Evolutionary conservation across 2,888 invertebrate genomes (phyloP), one percentile per base, ranked within the genome.

Genomic region (Synergus japonicus): DNA sequence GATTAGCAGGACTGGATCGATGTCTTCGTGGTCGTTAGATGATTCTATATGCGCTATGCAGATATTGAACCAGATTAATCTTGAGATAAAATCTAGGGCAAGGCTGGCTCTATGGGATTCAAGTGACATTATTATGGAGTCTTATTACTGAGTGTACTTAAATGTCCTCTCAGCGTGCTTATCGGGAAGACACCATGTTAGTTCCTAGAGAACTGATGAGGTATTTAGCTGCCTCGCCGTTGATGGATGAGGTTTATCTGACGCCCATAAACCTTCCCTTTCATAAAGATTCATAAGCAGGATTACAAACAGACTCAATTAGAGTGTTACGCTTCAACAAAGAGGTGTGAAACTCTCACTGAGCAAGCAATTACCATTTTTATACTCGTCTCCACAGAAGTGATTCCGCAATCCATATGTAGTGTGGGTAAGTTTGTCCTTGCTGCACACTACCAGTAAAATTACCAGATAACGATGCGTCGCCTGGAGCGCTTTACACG

Each of bases 221-320:
- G 84, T 87, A 87, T 87, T 87, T 87, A 88, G 87, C 85, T 82
- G 84, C 83, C 83, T 87, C 86, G 77, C 78, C 77, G 69, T 84
- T 89, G 89, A 89, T 87, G 88, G 87, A 89, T 89, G 88, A 85
- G 86, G 86, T 87, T 89, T 87, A 88, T 83, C 84, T 83, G 81
- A 85, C 85, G 86, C 87, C 86, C 86, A 87, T 88, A 88, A 89
- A 89, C 86, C 87, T 87, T 88, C 88, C 85, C 89, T 87, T 86
- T 88, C 88, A 85, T 84, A 60, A 60, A 60, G 22, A 60, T 60
- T 29, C 49, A 29, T 86, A 87, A 87, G 87, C 86, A 83, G 84
- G 85, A 87, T 87, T 87, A 86, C 87, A 87, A 87, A 85, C 87
- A 86, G 86, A 85, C 84, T 87, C 87, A 87, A 87, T 87, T 87